phyloP scores from a whole-genome alignment of 2,888 invertebrate species.

The Caenorhabditis becei region DNA sequence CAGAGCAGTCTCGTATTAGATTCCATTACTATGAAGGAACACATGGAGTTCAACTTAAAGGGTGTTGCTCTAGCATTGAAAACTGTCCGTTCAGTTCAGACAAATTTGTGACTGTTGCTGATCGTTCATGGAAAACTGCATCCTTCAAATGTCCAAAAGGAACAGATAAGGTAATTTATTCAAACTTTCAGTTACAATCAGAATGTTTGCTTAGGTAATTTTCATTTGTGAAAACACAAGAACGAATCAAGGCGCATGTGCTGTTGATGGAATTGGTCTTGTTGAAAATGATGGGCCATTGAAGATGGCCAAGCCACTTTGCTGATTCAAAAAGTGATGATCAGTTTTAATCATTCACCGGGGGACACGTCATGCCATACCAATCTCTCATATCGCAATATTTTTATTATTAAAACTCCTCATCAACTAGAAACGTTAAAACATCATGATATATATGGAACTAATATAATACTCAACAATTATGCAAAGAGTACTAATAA shows the following conservation, averaged over 20 bases:
- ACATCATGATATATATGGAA: slow-evolving; percentile 8
- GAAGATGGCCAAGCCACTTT: slow-evolving; percentile 72
- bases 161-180: slow-evolving; percentile 76
- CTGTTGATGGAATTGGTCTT: slow-evolving; percentile 80
- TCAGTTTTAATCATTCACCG: slow-evolving; percentile 9
- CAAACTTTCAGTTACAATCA: no score
- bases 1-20: slow-evolving; percentile 74
- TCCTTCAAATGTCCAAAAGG: slow-evolving; percentile 79
- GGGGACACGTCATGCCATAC: slow-evolving; percentile 61
- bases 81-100: slow-evolving; percentile 78
- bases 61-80: slow-evolving; percentile 72
- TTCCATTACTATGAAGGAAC: slow-evolving; percentile 81
- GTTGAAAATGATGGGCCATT: slow-evolving; percentile 73
- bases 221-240: slow-evolving; percentile 81
- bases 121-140: slow-evolving; percentile 80
- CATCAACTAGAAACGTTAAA: slow-evolving; percentile 18
- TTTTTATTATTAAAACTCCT: slow-evolving; percentile 23
- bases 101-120: slow-evolving; percentile 80
- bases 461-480: slow-evolving; percentile 21
- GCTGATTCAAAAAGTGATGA: slow-evolving; percentile 47
- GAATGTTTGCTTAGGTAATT: slow-evolving; percentile 72
- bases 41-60: slow-evolving; percentile 81
- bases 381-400: slow-evolving; percentile 29
- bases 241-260: slow-evolving; percentile 81
- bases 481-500: slow-evolving; percentile 23